phyloP scores from a whole-genome alignment of 2,113 vertebrate species.

The Aldabrachelys gigantea region DNA sequence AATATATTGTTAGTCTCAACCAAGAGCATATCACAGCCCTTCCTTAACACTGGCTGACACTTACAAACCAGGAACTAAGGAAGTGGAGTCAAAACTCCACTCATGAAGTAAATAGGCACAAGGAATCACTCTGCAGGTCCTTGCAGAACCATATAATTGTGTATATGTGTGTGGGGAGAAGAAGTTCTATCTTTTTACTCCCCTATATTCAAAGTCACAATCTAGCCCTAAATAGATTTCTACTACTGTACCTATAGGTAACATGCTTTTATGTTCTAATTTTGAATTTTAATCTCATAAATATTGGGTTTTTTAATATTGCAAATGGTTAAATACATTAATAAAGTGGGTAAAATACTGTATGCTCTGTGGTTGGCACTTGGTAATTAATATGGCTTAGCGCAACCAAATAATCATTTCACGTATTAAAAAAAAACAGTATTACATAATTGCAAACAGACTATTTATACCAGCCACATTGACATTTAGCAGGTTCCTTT shows the following conservation, averaged over 20 bases:
- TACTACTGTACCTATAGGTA: neutral
- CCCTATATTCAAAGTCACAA: neutral
- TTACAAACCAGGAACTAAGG: neutral
- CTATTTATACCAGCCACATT: neutral
- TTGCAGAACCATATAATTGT: fast-evolving
- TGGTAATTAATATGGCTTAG: neutral
- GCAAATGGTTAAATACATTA: neutral
- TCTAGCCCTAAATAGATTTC: neutral
- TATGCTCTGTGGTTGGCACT: neutral
- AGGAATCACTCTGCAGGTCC: neutral
- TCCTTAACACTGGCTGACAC: neutral
- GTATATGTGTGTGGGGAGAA: neutral
- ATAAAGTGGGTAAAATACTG: neutral
- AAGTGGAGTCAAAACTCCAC: neutral
- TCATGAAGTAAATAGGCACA: neutral
- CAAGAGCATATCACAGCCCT: neutral
- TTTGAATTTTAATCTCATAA: neutral
- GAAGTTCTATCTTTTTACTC: neutral
- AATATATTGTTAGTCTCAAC: neutral
- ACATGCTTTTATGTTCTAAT: neutral
- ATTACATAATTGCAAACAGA: neutral
- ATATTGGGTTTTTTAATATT: neutral
- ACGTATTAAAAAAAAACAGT: neutral
- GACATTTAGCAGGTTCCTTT: neutral
- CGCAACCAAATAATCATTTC: neutral